Base-by-base conservation (phyloP, 37 sponge, comb jelly and placozoan genomes). In the Theonella swinhoei region DNA sequence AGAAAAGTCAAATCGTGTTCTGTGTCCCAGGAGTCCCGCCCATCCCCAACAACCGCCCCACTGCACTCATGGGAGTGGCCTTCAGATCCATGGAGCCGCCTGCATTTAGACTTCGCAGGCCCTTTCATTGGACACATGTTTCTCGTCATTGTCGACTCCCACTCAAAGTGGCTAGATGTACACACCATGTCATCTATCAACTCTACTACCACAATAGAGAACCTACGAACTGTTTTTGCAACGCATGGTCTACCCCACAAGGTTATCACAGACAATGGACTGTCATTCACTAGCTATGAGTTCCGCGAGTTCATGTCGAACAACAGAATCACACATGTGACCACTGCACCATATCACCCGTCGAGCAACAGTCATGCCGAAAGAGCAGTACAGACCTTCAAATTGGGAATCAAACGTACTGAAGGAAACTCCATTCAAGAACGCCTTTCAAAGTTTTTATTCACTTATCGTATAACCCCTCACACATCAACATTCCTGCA, bases 301-400 rank as follows among this genome's bases (percentile, higher is more conserved):
- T 80, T 80, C 60, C 7, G 26, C 17, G n/a, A 7, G 11, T 80
- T 80, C 54, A 28, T 66, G 39, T 14, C 22, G 11, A 0, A 25
- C 11, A 62, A 78, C 35, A 38, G 64, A n/a, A 62, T 78, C 22
- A 39, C 24, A 3, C 80, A 80, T 65, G 32, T 67, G 20, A 80
- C 42, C n/a, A n/a, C n/a, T n/a, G n/a, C n/a, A n/a, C n/a, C n/a
- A n/a, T n/a, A n/a, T n/a, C n/a, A n/a, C n/a, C n/a, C n/a, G n/a
- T n/a, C n/a, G n/a, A n/a, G n/a, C n/a, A 90, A 90, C 39, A 69
- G 85, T 9, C 70, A 73, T 11, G 90, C 80, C 3, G 81, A 90
- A 65, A 23, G 81, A 31, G 81, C 89, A 29, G 79, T 87, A 0
- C 82, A 80, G 76, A 80, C 70, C 23, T 64, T 83, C 47, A 70